phyloP scores from a whole-genome alignment of 2,113 vertebrate genomes.

The Oenanthe oenanthe region DNA sequence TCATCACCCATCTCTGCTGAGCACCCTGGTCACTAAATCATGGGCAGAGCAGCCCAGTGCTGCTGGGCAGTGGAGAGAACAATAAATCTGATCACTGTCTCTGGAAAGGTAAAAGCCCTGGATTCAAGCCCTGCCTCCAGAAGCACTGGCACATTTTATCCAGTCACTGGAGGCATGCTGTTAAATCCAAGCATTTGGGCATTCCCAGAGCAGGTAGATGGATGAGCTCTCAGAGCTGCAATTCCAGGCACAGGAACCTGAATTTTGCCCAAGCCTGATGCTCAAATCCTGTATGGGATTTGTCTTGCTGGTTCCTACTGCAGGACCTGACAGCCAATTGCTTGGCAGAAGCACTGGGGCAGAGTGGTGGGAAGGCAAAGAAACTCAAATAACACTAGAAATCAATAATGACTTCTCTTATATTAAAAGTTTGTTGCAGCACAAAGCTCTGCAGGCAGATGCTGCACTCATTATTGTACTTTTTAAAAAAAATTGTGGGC shows the following conservation, averaged over 20 bases:
- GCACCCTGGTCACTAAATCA: background rate
- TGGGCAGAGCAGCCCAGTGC: background rate
- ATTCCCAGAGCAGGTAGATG: background rate
- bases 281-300: conserved; percentile 1
- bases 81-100: background rate
- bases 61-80: background rate
- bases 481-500: background rate
- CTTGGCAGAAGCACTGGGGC: conserved; percentile 17
- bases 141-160: background rate
- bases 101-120: background rate
- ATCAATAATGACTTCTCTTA: conserved; percentile 32
- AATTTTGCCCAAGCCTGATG: background rate
- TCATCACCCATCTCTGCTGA: background rate
- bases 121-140: background rate
- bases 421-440: background rate
- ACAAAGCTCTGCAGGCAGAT: background rate
- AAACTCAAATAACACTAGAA: background rate
- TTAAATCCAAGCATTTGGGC: background rate
- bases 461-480: background rate
- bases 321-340: background rate
- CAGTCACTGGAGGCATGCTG: background rate
- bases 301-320: background rate
- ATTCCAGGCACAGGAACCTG: background rate
- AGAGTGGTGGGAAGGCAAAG: background rate
- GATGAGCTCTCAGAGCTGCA: background rate